phyloP scores from a whole-genome alignment of 2,113 vertebrate genomes.

The Paradoxurus hermaphroditus region DNA sequence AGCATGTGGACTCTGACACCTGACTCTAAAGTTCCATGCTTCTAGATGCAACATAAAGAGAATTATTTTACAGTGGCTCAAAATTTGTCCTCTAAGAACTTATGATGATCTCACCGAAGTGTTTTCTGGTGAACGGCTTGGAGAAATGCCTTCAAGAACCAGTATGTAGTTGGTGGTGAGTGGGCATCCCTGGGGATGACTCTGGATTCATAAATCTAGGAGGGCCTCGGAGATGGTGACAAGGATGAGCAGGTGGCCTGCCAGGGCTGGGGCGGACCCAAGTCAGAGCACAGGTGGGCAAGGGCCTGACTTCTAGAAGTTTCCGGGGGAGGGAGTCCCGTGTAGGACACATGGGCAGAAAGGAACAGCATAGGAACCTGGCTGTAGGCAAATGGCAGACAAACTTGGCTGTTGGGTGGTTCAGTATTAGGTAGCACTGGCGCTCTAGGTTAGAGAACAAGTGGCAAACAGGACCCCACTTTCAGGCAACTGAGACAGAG shows the following conservation, averaged over 20 bases:
- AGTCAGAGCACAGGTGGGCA: neutral
- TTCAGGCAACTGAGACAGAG: neutral
- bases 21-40: neutral
- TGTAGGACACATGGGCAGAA: neutral
- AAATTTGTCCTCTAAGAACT: neutral
- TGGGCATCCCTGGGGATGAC: neutral
- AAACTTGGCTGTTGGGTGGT: neutral
- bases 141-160: neutral
- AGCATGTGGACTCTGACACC: neutral
- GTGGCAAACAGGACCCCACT: neutral
- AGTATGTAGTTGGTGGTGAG: neutral
- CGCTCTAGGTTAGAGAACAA: neutral
- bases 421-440: neutral
- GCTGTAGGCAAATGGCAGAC: neutral
- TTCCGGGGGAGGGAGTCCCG: neutral
- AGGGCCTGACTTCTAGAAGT: neutral
- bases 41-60: neutral
- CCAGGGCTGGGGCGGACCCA: neutral
- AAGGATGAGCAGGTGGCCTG: neutral
- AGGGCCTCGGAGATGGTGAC: neutral
- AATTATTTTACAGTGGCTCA: neutral
- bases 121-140: neutral
- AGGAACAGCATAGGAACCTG: neutral
- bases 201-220: neutral
- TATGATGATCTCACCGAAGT: neutral